Evolutionary conservation across 2,888 invertebrate genomes (phyloP), one percentile per base, ranked within the genome.

Genomic region (Athrips mouffetella): DNA sequence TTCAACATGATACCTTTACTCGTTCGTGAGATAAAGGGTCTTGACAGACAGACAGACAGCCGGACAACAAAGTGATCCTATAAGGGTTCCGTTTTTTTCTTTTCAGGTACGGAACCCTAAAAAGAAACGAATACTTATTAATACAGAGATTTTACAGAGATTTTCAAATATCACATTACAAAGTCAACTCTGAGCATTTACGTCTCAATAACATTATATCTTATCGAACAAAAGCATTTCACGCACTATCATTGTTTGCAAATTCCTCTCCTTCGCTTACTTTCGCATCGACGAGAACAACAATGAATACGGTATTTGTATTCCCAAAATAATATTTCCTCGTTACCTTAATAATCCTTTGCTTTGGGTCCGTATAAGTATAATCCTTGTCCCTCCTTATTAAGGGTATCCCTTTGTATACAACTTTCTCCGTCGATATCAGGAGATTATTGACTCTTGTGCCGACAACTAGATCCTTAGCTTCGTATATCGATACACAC

Each of bases 371-470:
- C 15, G 65, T 66, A 53, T 82, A 85, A 29, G 57, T 62, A 52
- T 82, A 85, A 64, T 82, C 84, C 62, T 85, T 83, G 53, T 82
- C 82, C 51, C 82, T 67, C 52, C 58, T 75, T 57, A 79, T 65
- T 3, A 85, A 62, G 21, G 77, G 79, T 52, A 82, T 64, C 27
- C 60, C 63, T 25, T 63, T 64, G 46, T 67, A 70, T 44, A 71
- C 67, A 46, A 85, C 62, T 71, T 80, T 85, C 49, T 80, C 73
- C 8, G 85, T 85, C 4, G 79, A 80, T 65, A 85, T 71, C 54
- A 85, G 67, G 54, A 83, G 67, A 63, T 83, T 84, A 55, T 85
- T 81, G 48, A 72, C 69, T 67, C 76, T 75, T 3, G 77, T 67
- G 2, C 85, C 85, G 4, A 76, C 65, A 18, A 73, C 73, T 31